These are phyloP conservation scores for Elachura formosa DNA, from an alignment of 2,113 vertebrate genomes.

Conservation along the genomic window DNA sequence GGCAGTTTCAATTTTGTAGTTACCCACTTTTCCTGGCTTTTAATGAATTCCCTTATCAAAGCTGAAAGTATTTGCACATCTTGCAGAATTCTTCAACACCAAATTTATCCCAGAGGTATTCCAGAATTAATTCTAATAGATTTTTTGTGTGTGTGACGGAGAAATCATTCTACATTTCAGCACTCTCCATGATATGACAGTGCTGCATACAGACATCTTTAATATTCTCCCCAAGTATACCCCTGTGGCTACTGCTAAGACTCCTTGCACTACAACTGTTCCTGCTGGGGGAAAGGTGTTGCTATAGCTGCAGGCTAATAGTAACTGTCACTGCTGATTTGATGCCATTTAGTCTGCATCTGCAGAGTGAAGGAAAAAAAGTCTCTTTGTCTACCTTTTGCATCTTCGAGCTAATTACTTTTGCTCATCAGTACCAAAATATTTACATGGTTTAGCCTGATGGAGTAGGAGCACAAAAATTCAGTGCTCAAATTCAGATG, in stretches of 20 bases:
- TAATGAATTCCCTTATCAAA: slow-evolving; percentile 52
- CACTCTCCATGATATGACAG: slow-evolving; percentile 12
- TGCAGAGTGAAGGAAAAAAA: background rate
- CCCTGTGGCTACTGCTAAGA: slow-evolving; percentile 23
- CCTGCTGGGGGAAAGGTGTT: slow-evolving; percentile 50
- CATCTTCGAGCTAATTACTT: background rate
- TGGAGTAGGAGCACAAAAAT: background rate
- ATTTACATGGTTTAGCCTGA: background rate
- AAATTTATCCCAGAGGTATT: slow-evolving; percentile 47
- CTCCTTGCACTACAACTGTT: slow-evolving; percentile 52
- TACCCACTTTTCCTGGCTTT: background rate
- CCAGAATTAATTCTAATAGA: slow-evolving; percentile 59
- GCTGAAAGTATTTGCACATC: slow-evolving; percentile 52
- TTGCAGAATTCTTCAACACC: slow-evolving; percentile 44
- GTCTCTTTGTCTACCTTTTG: background rate
- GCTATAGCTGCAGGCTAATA: slow-evolving; percentile 60
- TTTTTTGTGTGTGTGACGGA: background rate
- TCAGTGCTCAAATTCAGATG: background rate
- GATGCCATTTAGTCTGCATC: background rate
- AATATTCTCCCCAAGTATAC: slow-evolving; percentile 46
- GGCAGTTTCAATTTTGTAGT: slow-evolving; percentile 21
- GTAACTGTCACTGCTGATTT: slow-evolving; percentile 34
- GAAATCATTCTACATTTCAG: slow-evolving; percentile 49
- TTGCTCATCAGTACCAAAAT: background rate
- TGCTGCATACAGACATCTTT: slow-evolving; percentile 6